These are phyloP conservation scores for Phlogophora meticulosa DNA, from an alignment of 2,888 invertebrate genomes.

Conservation along the genomic window DNA sequence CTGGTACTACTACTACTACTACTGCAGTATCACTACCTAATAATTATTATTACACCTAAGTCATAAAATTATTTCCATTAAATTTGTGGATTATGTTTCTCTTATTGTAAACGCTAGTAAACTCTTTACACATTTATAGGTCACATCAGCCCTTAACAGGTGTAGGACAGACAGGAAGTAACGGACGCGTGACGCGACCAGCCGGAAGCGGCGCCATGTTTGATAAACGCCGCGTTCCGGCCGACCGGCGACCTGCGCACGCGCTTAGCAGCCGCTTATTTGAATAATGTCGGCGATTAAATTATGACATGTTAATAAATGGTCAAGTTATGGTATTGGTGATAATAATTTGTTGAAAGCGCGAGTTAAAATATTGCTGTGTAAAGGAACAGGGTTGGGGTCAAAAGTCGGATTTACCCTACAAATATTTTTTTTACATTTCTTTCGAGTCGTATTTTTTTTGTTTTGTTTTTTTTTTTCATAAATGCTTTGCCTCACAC, in stretches of 20 bases:
- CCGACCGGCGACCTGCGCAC: conserved; percentile 73
- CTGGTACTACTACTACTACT: too few relatives aligned
- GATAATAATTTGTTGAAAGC: conserved; percentile 17
- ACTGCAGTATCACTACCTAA: too few relatives aligned
- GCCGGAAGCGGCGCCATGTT: conserved; percentile 84
- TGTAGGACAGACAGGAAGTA: conserved; percentile 68
- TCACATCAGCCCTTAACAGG: conserved; percentile 63
- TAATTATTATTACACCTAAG: too few relatives aligned
- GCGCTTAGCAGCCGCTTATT: conserved; percentile 76
- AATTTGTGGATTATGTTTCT: background rate
- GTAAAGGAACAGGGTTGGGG: background rate
- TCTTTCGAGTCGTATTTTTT: too few relatives aligned
- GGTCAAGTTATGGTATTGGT: conserved; percentile 33
- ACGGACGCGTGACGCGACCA: conserved; percentile 69
- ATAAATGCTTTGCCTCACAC: too few relatives aligned
- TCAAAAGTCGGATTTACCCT: background rate
- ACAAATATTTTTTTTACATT: too few relatives aligned
- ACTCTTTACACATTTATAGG: conserved; percentile 51
- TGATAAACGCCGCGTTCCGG: conserved; percentile 80
- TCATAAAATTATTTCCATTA: too few relatives aligned
- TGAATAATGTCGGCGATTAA: conserved; percentile 59
- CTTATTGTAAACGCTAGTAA: background rate
- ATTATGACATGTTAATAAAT: conserved; percentile 54
- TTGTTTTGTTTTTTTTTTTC: too few relatives aligned
- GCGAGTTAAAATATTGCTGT: background rate